Base-by-base conservation (phyloP, 2,888 invertebrate genomes). In the Acanthacorydalis orientalis region DNA sequence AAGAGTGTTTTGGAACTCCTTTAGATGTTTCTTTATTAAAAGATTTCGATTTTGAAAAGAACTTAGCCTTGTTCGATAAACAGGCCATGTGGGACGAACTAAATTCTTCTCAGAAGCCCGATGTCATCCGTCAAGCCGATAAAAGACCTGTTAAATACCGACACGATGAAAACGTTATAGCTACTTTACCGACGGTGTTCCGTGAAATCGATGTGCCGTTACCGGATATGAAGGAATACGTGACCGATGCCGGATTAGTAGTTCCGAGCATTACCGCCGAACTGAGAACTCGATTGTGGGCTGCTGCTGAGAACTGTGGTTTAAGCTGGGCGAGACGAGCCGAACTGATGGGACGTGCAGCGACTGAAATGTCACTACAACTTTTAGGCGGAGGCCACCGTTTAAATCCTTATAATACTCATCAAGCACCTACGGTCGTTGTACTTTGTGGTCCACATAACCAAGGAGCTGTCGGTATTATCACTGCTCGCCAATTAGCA, bases 31-130 rank as follows among this genome's bases (percentile, higher is more conserved):
- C 72, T 46, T 67, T 74, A 53, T 72, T 68, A 54, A 74, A 82
- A 60, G 92, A 93, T 57, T 93, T 93, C 70, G 92, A 93, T 72
- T 92, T 93, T 72, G 92, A 93, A 62, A 89, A 88, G 53, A 93
- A 92, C 69, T 71, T 92, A 48, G 90, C 90, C 16, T 69, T 93
- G 43, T 93, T 93, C 67, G 83, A 92, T 67, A 92, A 92, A 67
- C 68, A 78, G 66, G 83, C 83, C 23, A 72, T 85, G 44, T 85
- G 81, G 77, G 77, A 84, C 57, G 77, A 83, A 63, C 75, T 85
- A 43, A 78, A 80, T 58, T 64, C 68, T 16, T 69, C 73, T 4
- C 71, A 73, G 50, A 77, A 75, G 55, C 77, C 78, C 1, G 80
- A 80, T 56, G 65, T 78, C 32, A 69, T 79, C 23, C 65, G 67